Percentiles rank a stretch among this genome's conserved stretches.
phyloP scores from a whole-genome alignment of 2,888 invertebrate species.

The Muscina levida region DNA sequence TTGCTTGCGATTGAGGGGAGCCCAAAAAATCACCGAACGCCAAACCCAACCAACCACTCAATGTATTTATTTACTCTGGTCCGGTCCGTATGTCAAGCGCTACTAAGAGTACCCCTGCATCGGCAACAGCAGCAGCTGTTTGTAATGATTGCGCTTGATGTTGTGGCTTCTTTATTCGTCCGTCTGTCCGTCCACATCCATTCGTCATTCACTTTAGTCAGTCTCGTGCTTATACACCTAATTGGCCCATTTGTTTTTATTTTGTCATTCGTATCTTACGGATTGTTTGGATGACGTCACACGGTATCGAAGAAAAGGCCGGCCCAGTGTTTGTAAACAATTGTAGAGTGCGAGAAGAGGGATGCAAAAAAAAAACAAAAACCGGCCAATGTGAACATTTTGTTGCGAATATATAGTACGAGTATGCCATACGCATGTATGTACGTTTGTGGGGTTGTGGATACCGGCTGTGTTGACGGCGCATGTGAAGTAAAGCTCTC shows the following conservation, averaged over 20 bases:
- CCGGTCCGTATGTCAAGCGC: conserved; percentile 30
- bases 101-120: conserved; percentile 52
- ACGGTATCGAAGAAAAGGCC: conserved; percentile 36
- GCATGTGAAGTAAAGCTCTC: no score
- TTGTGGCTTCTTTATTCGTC: neutral
- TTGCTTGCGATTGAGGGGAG: conserved; percentile 33
- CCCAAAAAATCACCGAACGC: neutral
- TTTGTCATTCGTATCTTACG: conserved; percentile 31
- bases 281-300: conserved; percentile 21
- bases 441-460: no score
- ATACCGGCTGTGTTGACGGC: no score
- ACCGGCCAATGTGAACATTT: no score
- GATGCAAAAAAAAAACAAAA: neutral
- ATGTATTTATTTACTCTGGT: conserved; percentile 29
- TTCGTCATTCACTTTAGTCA: neutral
- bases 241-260: no score
- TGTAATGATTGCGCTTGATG: conserved; percentile 4
- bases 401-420: no score
- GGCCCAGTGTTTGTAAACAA: conserved; percentile 47
- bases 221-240: no score
- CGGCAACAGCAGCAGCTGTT: conserved; percentile 2
- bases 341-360: neutral
- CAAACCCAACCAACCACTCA: conserved; percentile 35
- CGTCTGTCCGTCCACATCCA: neutral
- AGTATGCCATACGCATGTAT: no score